Evolutionary conservation across 2,113 vertebrate genomes (phyloP).

Genomic region (Sterrhoptilus dennistouni): DNA sequence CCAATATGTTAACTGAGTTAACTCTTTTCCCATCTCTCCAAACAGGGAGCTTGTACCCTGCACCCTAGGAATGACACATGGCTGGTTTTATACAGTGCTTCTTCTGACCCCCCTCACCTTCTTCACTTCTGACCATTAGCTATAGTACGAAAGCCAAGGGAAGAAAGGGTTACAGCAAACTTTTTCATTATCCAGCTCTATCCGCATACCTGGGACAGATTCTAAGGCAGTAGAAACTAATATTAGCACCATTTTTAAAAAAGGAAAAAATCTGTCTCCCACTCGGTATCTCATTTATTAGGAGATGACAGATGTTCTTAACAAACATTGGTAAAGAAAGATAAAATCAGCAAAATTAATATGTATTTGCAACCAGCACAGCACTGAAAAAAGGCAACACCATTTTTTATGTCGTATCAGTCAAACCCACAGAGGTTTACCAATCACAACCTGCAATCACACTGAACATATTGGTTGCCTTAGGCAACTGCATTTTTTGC

Average conservation of each 20-base stretch:
- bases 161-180: not conserved
- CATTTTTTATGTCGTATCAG: not conserved
- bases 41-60: not conserved
- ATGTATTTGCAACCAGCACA: not conserved
- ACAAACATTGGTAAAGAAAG: not conserved
- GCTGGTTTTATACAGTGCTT: not conserved
- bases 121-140: not conserved
- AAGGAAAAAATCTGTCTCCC: not conserved
- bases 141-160: not conserved
- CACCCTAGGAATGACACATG: fast-evolving
- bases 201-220: not conserved
- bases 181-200: not conserved
- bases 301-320: not conserved
- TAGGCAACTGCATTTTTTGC: not conserved
- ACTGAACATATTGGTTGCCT: not conserved
- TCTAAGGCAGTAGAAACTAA: not conserved
- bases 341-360: conserved; percentile 27
- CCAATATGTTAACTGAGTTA: not conserved
- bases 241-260: not conserved
- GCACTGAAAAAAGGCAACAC: not conserved
- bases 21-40: not conserved
- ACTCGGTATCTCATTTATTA: not conserved
- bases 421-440: not conserved
- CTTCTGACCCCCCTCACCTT: not conserved
- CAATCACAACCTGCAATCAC: not conserved